Evolutionary conservation across 2,113 vertebrate genomes (phyloP).

Genomic region (Neotoma lepida): DNA sequence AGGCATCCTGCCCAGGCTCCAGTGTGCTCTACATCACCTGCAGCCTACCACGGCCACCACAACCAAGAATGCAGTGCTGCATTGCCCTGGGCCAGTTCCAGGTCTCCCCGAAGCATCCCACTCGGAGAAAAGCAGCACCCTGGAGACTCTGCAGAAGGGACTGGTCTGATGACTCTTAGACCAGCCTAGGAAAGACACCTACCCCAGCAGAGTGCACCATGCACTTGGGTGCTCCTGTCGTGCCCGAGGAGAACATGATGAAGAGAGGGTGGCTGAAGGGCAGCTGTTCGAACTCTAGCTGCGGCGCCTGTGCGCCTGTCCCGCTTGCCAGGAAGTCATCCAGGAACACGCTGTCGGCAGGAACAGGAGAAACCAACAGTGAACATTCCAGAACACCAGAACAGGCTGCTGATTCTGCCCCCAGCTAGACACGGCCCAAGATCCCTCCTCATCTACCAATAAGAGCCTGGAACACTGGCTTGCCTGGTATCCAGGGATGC

Average conservation of each 20-base stretch:
- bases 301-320: constrained; percentile 89
- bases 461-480: neutral
- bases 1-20: accelerated
- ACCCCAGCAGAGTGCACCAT: constrained; percentile 99
- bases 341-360: constrained; percentile 88
- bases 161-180: too few species aligned
- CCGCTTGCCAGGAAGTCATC: constrained; percentile 93
- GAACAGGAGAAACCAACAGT: neutral
- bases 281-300: constrained; percentile 98
- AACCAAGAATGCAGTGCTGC: neutral
- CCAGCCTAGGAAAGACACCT: constrained; percentile 69
- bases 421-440: neutral
- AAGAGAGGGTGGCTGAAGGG: constrained; percentile 96
- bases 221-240: constrained; percentile 97
- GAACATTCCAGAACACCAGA: neutral
- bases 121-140: neutral
- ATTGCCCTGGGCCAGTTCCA: accelerated
- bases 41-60: too few species aligned
- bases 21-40: neutral
- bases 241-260: constrained; percentile 98
- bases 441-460: neutral
- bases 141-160: neutral
- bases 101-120: neutral
- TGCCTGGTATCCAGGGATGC: neutral
- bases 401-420: accelerated